Percentiles rank a stretch among this genome's conserved stretches.
phyloP scores from a whole-genome alignment of 2,113 vertebrate genomes.

The Empidonax alnorum region DNA sequence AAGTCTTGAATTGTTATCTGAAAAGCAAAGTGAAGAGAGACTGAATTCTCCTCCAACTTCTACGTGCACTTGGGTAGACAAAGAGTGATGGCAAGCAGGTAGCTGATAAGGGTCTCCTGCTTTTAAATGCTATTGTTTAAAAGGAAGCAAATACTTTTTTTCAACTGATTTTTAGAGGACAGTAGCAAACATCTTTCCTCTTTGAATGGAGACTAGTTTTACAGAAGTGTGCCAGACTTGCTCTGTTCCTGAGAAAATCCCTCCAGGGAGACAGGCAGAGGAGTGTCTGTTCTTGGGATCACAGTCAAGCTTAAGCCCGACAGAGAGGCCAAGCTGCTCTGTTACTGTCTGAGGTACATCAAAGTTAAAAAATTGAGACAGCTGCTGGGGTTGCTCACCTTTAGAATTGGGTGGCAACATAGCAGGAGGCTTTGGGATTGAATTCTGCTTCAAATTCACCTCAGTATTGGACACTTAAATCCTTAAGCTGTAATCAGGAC shows the following conservation, averaged over 20 bases:
- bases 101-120: background rate
- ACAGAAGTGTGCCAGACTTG: background rate
- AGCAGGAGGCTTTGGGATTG: background rate
- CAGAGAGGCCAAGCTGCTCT: background rate
- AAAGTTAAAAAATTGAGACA: background rate
- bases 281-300: background rate
- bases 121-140: background rate
- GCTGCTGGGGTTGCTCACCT: background rate
- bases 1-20: background rate
- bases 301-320: background rate
- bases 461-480: background rate
- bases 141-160: background rate
- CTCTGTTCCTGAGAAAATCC: background rate
- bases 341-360: background rate
- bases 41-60: background rate
- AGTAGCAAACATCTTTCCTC: background rate
- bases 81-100: background rate
- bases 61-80: fast-evolving
- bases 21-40: background rate
- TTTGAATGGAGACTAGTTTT: background rate
- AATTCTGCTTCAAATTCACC: background rate
- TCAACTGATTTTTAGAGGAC: background rate
- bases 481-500: background rate
- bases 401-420: background rate
- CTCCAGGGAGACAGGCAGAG: background rate